Percentiles rank a stretch among this genome's conserved stretches.
Evolutionary conservation across 2,888 invertebrate species (phyloP).

Genomic region (Apoda limacodes): DNA sequence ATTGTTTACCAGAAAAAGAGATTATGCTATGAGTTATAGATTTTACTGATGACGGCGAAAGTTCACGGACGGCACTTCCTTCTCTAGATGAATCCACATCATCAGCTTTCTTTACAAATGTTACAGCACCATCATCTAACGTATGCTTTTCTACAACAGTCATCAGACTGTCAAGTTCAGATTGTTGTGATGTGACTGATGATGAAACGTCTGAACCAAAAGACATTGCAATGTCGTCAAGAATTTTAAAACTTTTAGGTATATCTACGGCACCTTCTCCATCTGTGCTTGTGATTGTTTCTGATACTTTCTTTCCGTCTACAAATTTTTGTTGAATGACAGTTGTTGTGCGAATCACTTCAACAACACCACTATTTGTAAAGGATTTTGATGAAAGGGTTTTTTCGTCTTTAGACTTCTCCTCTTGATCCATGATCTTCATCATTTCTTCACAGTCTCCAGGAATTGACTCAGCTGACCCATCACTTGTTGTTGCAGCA

Average conservation of each 20-base stretch:
- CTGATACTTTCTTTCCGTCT: constrained; percentile 61
- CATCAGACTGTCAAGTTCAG: constrained; percentile 61
- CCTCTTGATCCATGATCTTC: constrained; percentile 69
- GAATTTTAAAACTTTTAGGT: constrained; percentile 39
- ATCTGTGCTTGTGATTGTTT: constrained; percentile 51
- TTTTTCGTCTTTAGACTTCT: constrained; percentile 36
- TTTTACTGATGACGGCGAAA: constrained; percentile 64
- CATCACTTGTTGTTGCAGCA: constrained; percentile 58
- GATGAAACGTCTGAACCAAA: constrained; percentile 64
- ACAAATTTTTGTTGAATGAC: constrained; percentile 58
- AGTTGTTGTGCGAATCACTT: constrained; percentile 56
- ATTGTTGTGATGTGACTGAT: constrained; percentile 61
- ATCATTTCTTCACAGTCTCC: constrained; percentile 73
- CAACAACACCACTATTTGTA: constrained; percentile 44
- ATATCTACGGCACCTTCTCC: constrained; percentile 58
- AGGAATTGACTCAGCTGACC: constrained; percentile 62
- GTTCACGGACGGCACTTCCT: constrained; percentile 53
- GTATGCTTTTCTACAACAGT: constrained; percentile 53
- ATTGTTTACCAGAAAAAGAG: constrained; percentile 60
- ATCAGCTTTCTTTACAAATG: constrained; percentile 49
- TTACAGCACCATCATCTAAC: constrained; percentile 60
- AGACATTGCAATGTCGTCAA: constrained; percentile 52
- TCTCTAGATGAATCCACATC: constrained; percentile 56
- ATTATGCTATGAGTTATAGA: constrained; percentile 60
- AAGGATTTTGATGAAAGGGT: constrained; percentile 32